Evolutionary conservation across 1,140 invertebrate species (phyloP).

Genomic region (Pararge aegeria): DNA sequence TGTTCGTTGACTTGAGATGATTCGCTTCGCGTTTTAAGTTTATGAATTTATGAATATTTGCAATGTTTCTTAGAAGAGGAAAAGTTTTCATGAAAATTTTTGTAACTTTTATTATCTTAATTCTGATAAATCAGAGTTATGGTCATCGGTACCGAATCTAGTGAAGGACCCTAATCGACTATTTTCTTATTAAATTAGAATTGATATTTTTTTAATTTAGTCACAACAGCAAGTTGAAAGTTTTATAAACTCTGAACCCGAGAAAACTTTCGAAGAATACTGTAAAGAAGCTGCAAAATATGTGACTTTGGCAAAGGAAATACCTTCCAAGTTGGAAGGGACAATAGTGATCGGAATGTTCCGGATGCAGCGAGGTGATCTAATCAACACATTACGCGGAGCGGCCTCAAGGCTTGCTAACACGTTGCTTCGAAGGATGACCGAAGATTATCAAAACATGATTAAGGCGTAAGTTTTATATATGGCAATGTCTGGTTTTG

Average conservation of each 20-base stretch:
- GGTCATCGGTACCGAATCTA: no score
- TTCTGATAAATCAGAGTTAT: no score
- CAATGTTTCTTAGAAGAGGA: no score
- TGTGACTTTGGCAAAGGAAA: constrained; percentile 82
- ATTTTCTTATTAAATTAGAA: no score
- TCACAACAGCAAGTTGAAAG: constrained; percentile 80
- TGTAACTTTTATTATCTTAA: no score
- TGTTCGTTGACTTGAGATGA: no score
- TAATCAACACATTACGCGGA: constrained; percentile 87
- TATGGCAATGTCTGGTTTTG: not conserved
- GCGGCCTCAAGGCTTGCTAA: constrained; percentile 86
- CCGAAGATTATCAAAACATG: constrained; percentile 88
- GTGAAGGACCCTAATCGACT: no score
- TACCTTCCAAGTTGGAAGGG: constrained; percentile 83
- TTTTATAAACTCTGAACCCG: constrained; percentile 84
- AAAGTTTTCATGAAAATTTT: no score
- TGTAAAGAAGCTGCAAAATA: constrained; percentile 83
- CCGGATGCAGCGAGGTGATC: constrained; percentile 89
- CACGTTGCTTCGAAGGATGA: constrained; percentile 87
- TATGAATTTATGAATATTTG: no score
- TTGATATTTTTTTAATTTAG: constrained; percentile 54
- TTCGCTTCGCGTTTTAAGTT: no score
- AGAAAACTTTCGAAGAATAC: constrained; percentile 85
- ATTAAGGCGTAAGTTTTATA: constrained; percentile 85
- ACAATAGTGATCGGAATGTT: constrained; percentile 91